Base-by-base conservation (phyloP, 1,140 invertebrate genomes). In the Drosophila santomea region DNA sequence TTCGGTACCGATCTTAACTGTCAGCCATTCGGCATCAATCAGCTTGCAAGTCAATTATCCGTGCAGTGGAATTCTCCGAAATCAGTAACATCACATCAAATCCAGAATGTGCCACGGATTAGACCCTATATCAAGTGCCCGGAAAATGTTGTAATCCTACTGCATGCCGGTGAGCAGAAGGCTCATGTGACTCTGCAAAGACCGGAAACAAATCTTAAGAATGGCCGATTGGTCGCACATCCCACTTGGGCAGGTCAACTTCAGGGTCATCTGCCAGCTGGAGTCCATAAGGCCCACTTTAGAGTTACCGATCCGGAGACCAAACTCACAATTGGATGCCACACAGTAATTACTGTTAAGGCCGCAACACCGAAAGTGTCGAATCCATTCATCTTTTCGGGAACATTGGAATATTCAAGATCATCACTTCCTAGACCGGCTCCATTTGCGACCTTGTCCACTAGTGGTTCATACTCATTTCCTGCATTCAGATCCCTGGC, bases 121-220 rank as follows among this genome's bases (percentile, higher is more conserved):
- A 92, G 92, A 48, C 94, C 95, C 38, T 95, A 93, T 78, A 95
- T 96, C 60, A 94, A 93, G 64, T 96, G 95, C 84, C 95, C 95
- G 1, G 93, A 93, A 17, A 93, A 94, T 79, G 92, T 95, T 52
- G 93, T 93, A 44, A 94, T 95, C 23, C 93, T 94, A 39, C 91
- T 96, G 36, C 93, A 94, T 15, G 74, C 91, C 12, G 93, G 93
- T 11, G 93, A 94, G 60, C 91, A 86, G 28, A 94, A 92, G 14
- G 93, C 94, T 38, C 91, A 94, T 62, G 94, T 96, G 38, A 93
- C 93, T 15, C 94, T 96, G 35, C 93, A 95, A 4, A 93, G 94
- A 61, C 95, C 95, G 0, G 94, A 94, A 80, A 95, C 95, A 14
- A 96, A 96, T 91, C 93, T 95, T 80, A 94, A 96, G 86, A 95